Base-by-base conservation (phyloP, 1,140 invertebrate genomes). In the Hestina assimilis region DNA sequence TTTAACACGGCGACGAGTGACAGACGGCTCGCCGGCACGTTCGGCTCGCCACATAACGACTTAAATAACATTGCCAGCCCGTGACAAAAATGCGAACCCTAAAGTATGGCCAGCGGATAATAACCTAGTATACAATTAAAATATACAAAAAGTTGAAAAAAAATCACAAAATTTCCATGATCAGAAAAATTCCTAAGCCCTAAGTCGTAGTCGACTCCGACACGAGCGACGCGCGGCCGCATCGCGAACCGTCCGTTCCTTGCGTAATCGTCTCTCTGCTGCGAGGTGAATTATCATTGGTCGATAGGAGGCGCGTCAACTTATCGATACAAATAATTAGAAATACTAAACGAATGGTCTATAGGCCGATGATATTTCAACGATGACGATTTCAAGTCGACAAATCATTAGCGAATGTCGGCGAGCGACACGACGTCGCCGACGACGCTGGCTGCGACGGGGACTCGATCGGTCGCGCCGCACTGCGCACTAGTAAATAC, bases 201-300 rank as follows among this genome's bases (percentile, higher is more conserved):
- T 26, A 12, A 5, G 4, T 17, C 42, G 42, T 23, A 40, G 35
- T 19, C 21, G 33, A 42, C 50, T 31, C 15, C 33, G 45, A 41
- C 29, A 43, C 57, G 46, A 17, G 17, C 46, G 20, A 7, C 51
- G 38, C n/a, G n/a, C n/a, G n/a, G n/a, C n/a, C n/a, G n/a, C n/a
- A 20, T 31, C 17, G 33, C 59, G 55, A 12, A 28, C 12, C n/a
- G 21, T 6, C 4, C n/a, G n/a, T n/a, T n/a, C n/a, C n/a, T n/a
- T n/a, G n/a, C n/a, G n/a, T n/a, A n/a, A n/a, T n/a, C n/a, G n/a
- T n/a, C n/a, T n/a, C n/a, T n/a, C n/a, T n/a, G n/a, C n/a, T n/a
- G n/a, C n/a, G n/a, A n/a, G n/a, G n/a, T n/a, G n/a, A n/a, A n/a
- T n/a, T n/a, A n/a, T n/a, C n/a, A n/a, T n/a, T n/a, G n/a, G n/a